A percentile compares a stretch with the other conserved stretches of the same genome.
phyloP scores from a whole-genome alignment of 2,797 vertebrate species.

The Betta splendens region DNA sequence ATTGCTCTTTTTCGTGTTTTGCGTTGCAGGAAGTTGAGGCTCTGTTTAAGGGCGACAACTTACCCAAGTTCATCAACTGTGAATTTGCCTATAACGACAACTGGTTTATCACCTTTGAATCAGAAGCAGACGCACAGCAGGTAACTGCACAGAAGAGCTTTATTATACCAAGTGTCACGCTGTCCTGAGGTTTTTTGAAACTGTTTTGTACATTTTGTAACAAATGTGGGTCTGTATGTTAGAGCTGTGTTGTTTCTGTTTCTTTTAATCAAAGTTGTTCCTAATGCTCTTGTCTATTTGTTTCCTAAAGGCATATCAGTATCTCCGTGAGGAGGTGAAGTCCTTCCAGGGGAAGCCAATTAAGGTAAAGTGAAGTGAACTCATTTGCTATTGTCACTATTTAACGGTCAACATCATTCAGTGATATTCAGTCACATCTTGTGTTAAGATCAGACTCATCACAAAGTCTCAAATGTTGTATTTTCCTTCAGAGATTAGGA shows the following conservation, averaged over 20 bases:
- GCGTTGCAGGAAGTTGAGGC: conserved; percentile 92
- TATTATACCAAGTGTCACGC: not conserved
- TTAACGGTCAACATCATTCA: too few species aligned
- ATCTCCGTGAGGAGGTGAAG: conserved; percentile 98
- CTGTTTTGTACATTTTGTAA: not conserved
- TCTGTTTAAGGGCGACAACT: conserved; percentile 95
- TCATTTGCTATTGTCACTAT: too few species aligned
- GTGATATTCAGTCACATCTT: too few species aligned
- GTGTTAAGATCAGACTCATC: not conserved
- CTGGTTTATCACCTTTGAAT: conserved; percentile 99
- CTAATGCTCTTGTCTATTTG: not conserved
- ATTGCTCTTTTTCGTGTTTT: not conserved
- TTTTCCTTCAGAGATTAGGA: conserved; percentile 3
- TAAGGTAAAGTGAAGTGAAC: conserved; percentile 82
- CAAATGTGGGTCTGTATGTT: not conserved
- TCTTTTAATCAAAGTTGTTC: not conserved
- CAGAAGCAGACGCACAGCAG: conserved; percentile 98
- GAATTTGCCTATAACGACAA: conserved; percentile 99
- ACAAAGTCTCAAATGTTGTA: conserved; percentile 1
- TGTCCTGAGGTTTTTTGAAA: not conserved
- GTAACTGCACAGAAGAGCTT: conserved; percentile 65
- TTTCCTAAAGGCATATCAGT: conserved; percentile 90
- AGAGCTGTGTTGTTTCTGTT: not conserved
- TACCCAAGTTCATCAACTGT: conserved; percentile 98
- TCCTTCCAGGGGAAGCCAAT: conserved; percentile 99